Evolutionary conservation across 2,113 vertebrate species (phyloP).

Genomic region (Butastur rufipennis): DNA sequence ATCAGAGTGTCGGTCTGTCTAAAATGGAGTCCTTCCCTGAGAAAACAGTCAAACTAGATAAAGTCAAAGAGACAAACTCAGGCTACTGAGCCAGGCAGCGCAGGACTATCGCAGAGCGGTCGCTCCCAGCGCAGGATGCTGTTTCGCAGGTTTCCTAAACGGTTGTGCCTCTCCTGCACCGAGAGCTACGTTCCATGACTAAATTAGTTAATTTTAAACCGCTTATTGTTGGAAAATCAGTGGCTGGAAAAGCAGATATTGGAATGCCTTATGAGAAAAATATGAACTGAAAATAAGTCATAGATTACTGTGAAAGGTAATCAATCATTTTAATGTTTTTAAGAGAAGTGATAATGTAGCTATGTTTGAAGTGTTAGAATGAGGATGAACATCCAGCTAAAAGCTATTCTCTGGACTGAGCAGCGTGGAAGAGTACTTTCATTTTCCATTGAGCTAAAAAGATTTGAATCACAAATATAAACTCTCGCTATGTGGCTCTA

Average conservation of each 20-base stretch:
- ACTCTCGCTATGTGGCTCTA: not conserved
- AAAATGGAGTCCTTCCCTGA: not conserved
- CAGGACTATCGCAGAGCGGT: not conserved
- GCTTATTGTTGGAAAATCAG: not conserved
- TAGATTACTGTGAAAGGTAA: not conserved
- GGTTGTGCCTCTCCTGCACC: not conserved
- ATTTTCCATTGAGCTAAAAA: not conserved
- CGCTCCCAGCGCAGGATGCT: not conserved
- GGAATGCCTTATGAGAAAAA: not conserved
- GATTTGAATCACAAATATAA: not conserved
- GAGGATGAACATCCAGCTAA: not conserved
- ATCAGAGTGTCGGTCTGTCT: not conserved
- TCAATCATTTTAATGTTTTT: not conserved
- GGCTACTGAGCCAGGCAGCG: not conserved
- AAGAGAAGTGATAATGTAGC: not conserved
- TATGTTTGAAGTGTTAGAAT: not conserved
- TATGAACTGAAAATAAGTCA: not conserved
- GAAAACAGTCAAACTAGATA: not conserved
- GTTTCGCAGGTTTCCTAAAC: not conserved
- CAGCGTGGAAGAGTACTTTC: not conserved
- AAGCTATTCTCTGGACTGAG: not conserved
- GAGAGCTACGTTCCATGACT: not conserved
- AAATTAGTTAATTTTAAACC: not conserved
- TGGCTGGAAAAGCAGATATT: not conserved
- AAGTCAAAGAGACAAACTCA: not conserved